A percentile compares a stretch with the other conserved stretches of the same genome.
phyloP scores from a whole-genome alignment of 2,797 vertebrate genomes.

The Phrynocephalus vlangalii region DNA sequence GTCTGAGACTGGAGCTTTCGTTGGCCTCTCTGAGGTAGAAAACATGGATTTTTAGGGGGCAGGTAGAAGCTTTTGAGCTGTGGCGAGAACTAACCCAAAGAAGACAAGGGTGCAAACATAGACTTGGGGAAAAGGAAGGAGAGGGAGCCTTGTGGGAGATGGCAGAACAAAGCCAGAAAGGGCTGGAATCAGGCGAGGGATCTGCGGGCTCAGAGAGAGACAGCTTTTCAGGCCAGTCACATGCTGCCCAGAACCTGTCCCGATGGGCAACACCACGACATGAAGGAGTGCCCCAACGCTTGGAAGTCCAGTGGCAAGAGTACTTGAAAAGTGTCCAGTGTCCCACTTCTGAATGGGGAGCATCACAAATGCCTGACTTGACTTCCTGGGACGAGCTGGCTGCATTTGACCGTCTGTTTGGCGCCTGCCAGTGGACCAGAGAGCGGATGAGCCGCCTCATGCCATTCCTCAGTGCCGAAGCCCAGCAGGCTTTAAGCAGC shows the following conservation, averaged over 20 bases:
- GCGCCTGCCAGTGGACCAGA: conserved; percentile 16
- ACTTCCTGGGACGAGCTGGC: conserved; percentile 13
- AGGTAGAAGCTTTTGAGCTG: not conserved
- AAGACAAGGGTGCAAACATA: not conserved
- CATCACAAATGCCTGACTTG: not conserved
- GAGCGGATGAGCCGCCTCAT: conserved; percentile 20
- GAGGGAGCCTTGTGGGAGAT: not conserved
- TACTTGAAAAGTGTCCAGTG: conserved; percentile 33
- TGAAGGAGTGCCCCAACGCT: conserved; percentile 7
- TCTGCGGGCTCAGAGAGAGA: conserved; percentile 11
- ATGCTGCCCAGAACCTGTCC: not conserved
- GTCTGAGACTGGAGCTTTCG: not conserved
- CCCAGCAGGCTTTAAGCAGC: conserved; percentile 25
- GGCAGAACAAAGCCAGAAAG: conserved; percentile 9
- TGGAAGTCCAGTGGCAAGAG: conserved; percentile 24
- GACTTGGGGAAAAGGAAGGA: not conserved
- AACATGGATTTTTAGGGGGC: not conserved
- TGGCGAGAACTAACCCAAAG: not conserved
- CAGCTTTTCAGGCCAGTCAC: not conserved
- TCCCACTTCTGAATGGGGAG: conserved; percentile 4
- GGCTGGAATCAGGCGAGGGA: not conserved
- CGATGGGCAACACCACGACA: not conserved
- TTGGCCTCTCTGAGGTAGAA: not conserved
- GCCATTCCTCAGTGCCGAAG: not conserved
- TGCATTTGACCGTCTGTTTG: conserved; percentile 14